Percentiles rank a stretch among this genome's conserved stretches.
phyloP scores from a whole-genome alignment of 2,113 vertebrate genomes.

The Halcyon malimbica region DNA sequence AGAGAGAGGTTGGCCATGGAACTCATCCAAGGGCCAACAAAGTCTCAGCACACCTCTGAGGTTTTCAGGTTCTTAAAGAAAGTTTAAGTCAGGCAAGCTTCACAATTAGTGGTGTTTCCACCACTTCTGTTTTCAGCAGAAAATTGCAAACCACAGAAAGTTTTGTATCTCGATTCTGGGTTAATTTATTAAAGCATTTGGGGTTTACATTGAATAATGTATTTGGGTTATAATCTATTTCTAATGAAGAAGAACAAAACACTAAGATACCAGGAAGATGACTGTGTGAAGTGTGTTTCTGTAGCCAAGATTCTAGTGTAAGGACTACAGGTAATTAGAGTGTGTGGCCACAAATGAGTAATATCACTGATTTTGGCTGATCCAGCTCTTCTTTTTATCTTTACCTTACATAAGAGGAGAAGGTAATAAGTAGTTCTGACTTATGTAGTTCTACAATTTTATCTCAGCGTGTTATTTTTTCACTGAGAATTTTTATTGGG shows the following conservation, averaged over 20 bases:
- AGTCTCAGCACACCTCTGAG: background rate
- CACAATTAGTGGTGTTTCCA: background rate
- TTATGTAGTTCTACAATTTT: background rate
- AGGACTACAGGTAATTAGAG: background rate
- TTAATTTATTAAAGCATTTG: background rate
- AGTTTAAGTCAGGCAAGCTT: background rate
- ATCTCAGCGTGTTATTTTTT: background rate
- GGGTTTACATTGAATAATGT: background rate
- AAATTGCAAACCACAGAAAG: slow-evolving; percentile 15
- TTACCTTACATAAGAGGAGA: background rate
- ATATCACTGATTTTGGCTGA: background rate
- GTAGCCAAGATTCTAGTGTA: background rate
- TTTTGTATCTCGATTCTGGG: background rate
- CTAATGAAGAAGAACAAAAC: background rate
- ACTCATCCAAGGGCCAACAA: background rate
- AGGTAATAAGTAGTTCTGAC: background rate
- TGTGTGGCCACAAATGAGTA: background rate
- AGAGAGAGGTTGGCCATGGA: background rate
- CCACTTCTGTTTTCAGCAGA: background rate
- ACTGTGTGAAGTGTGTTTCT: background rate
- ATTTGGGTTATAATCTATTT: background rate
- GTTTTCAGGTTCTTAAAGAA: background rate
- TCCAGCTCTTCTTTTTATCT: background rate
- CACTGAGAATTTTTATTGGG: background rate
- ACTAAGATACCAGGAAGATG: background rate